These are phyloP conservation scores for Tenrec ecaudatus DNA, from an alignment of 2,113 vertebrate genomes.

Conservation along the genomic window DNA sequence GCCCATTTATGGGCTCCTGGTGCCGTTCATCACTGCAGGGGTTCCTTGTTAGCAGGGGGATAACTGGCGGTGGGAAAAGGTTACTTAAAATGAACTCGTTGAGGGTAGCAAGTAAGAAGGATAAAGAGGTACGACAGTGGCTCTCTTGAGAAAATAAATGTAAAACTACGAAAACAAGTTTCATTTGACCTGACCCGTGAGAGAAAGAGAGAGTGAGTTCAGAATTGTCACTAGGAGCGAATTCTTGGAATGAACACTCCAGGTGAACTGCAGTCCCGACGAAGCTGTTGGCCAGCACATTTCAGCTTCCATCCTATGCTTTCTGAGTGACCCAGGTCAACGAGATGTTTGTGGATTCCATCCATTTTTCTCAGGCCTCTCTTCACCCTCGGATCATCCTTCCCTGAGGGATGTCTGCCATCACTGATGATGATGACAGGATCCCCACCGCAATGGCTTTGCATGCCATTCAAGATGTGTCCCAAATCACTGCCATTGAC, in stretches of 20 bases:
- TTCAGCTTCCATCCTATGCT: not conserved
- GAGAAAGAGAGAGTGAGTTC: not conserved
- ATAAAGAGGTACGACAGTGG: slow-evolving; percentile 30
- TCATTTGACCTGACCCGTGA: slow-evolving; percentile 41
- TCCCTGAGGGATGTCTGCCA: not conserved
- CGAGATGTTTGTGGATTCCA: not conserved
- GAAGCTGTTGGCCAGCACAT: not conserved
- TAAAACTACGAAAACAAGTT: slow-evolving; percentile 52
- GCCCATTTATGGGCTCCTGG: no score
- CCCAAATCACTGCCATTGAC: not conserved
- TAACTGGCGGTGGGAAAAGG: no score
- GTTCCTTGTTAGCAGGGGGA: no score
- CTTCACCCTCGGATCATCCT: not conserved
- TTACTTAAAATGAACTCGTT: not conserved
- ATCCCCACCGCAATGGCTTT: not conserved
- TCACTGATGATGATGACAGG: not conserved
- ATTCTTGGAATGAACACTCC: not conserved
- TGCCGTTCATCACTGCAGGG: no score
- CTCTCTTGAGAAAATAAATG: slow-evolving; percentile 31
- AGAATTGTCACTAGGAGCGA: not conserved
- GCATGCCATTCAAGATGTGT: not conserved
- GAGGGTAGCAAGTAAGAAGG: not conserved
- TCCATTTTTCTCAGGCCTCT: not conserved
- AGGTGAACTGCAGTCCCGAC: not conserved
- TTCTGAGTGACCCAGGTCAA: not conserved